Evolutionary conservation across 1,140 invertebrate genomes (phyloP), one percentile per base, ranked within the genome.

Genomic region (Calephelis virginiensis): DNA sequence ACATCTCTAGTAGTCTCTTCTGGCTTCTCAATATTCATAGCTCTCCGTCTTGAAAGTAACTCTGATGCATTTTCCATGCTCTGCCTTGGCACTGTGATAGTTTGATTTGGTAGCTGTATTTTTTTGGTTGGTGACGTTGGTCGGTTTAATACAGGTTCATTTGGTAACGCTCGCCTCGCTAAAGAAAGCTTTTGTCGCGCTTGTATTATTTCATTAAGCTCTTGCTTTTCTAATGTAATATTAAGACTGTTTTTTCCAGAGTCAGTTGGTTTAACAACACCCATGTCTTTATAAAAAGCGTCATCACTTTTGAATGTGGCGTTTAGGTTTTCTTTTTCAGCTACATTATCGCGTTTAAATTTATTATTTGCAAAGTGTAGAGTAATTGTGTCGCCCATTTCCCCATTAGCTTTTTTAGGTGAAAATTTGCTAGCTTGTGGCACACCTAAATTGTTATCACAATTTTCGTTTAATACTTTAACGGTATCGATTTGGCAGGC

Each of bases 131-230:
- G 78, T 0, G 80, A 78, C 12, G 74, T 64, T 3, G 70, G 66
- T 76, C 82, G 81, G 40, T 80, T 81, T 11, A 80, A 75, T 49
- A 77, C 81, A 5, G 81, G 77, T 50, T 90, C 87, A 7, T 65
- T 82, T 0, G 87, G 87, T 62, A 91, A 77, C 0, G 81, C 83
- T 69, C 84, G 86, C 38, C 89, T 81, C 0, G 87, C 89, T 47
- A 90, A 64, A 1, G 89, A 91, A 13, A 91, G 67, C 68, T 90
- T 91, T 64, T 91, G 86, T 14, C 89, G 69, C 11, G 89, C 89
- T 59, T 90, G 87, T 67, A 89, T 90, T 12, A 91, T 91, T 67
- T 91, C 89, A 53, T 90, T 91, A n/a, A 91, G 60, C 62, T 91
- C 88, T 59, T 88, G 82, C 70, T 92, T 92, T 37, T 86, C 87